Percentiles rank a stretch among this genome's conserved stretches.
Conservation (phyloP, 2,888 invertebrate species). For the Pseudococcus viburni region DNA sequence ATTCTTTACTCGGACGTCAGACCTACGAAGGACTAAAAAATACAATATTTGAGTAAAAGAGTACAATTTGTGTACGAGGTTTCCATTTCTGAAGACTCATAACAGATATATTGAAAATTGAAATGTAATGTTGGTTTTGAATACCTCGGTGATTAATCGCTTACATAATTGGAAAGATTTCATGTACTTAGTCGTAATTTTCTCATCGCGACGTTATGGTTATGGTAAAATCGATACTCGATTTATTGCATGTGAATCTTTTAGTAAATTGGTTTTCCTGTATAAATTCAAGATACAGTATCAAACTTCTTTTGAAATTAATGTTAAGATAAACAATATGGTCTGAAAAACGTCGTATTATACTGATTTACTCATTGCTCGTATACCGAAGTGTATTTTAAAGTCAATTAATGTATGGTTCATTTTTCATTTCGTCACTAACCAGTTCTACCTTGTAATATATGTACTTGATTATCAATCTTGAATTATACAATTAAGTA, state of each 20-base stretch:
- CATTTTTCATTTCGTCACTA: slow-evolving; percentile 11
- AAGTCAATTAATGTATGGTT: background rate
- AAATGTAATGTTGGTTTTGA: background rate
- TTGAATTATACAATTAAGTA: slow-evolving; percentile 10
- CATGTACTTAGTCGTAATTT: background rate
- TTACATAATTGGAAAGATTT: background rate
- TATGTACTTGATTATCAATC: background rate
- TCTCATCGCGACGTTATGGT: background rate
- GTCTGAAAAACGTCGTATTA: background rate
- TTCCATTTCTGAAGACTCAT: background rate
- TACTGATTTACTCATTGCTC: background rate
- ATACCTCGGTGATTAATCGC: background rate
- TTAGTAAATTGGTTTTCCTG: background rate
- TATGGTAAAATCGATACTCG: background rate
- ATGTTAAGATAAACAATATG: background rate
- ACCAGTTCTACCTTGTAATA: slow-evolving; percentile 8
- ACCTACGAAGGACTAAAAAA: too few relatives aligned
- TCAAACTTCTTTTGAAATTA: slow-evolving; percentile 7
- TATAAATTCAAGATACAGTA: background rate
- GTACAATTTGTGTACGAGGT: background rate
- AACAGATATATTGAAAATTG: background rate
- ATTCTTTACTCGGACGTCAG: background rate
- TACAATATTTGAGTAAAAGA: background rate
- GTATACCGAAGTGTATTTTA: background rate
- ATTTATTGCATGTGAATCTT: background rate